Evolutionary conservation across 2,888 invertebrate species (phyloP).

Genomic region (Pteria penguin): DNA sequence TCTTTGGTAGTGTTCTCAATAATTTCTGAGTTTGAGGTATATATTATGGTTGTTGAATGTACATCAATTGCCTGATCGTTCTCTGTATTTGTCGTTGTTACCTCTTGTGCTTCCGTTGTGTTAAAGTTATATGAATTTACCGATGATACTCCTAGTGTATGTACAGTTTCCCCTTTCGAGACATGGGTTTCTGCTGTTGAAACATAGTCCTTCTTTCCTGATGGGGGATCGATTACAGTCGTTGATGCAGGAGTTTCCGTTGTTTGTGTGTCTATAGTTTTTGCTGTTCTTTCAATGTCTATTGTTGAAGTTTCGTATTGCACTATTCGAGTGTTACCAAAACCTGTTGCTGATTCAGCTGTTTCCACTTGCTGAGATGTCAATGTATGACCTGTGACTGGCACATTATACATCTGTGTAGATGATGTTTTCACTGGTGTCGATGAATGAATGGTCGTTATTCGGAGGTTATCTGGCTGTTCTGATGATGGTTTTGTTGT

Average conservation of each 20-base stretch:
- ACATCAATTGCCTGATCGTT: not conserved
- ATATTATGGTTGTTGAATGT: not conserved
- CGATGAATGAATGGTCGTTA: not conserved
- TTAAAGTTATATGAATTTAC: not conserved
- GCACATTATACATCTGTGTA: not conserved
- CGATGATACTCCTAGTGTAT: not conserved
- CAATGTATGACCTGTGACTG: too few relatives aligned
- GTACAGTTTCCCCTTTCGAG: not conserved
- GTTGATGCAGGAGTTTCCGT: not conserved
- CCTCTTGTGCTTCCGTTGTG: not conserved
- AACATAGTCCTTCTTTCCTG: not conserved
- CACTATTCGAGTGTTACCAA: too few relatives aligned
- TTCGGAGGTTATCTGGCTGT: not conserved
- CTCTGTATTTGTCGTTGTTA: not conserved
- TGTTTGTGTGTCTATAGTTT: not conserved
- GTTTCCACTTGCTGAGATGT: too few relatives aligned
- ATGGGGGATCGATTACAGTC: slow-evolving; percentile 7
- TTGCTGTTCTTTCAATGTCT: not conserved
- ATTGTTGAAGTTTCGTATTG: not conserved
- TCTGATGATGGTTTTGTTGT: not conserved
- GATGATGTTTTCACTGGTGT: not conserved
- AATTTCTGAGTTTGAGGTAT: not conserved
- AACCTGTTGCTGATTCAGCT: not conserved
- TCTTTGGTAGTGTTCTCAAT: not conserved
- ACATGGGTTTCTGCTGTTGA: not conserved